Evolutionary conservation across 2,888 invertebrate genomes (phyloP).

Genomic region (Mythimna loreyi): DNA sequence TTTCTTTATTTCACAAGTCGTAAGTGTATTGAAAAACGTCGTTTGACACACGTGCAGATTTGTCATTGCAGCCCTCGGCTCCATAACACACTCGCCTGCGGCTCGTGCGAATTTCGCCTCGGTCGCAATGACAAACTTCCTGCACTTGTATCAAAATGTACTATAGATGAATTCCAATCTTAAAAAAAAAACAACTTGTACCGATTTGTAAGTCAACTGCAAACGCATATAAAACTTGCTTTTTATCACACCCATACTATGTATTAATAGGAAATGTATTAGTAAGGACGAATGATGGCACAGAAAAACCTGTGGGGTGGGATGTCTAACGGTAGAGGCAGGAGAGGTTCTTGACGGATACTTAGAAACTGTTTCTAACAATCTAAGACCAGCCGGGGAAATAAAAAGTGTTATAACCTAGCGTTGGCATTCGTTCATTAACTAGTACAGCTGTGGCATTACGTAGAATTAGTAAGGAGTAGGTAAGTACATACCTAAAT

Average conservation of each 20-base stretch:
- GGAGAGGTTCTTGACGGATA: constrained; percentile 57
- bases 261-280: constrained; percentile 27
- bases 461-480: constrained; percentile 10
- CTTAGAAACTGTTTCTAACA: constrained; percentile 73
- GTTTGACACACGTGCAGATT: no score
- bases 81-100: no score
- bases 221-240: constrained; percentile 3
- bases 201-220: not conserved
- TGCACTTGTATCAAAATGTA: no score
- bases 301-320: constrained; percentile 58
- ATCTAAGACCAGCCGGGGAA: constrained; percentile 63
- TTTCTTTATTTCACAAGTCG: no score
- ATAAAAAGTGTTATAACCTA: constrained; percentile 66
- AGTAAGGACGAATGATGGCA: constrained; percentile 50
- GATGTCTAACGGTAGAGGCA: constrained; percentile 66
- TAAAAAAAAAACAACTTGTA: not conserved
- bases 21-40: no score
- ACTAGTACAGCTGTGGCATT: constrained; percentile 27
- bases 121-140: no score
- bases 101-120: no score
- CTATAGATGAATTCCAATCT: no score
- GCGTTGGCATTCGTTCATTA: constrained; percentile 44
- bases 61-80: no score
- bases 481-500: no score
- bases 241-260: not conserved